Conservation (phyloP, 2,113 vertebrate species). For the Motacilla alba region DNA sequence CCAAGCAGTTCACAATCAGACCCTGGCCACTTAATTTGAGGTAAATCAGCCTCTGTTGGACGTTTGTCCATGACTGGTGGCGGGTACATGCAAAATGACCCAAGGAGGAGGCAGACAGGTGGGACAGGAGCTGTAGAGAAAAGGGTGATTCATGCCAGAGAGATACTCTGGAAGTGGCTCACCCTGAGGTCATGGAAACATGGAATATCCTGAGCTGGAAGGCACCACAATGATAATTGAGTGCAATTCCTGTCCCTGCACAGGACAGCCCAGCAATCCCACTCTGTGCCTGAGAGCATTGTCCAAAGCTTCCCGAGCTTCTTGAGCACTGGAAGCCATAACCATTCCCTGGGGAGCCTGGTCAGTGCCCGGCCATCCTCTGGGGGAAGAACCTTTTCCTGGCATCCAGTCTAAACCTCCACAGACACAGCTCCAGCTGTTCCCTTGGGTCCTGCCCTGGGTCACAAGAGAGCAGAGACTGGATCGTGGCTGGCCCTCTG, state of each 20-base stretch:
- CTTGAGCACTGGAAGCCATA: fast-evolving
- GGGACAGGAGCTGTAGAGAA: neutral
- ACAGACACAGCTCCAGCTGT: neutral
- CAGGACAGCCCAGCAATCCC: neutral
- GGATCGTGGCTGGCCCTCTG: neutral
- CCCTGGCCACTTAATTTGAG: neutral
- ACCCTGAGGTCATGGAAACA: neutral
- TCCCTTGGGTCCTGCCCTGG: neutral
- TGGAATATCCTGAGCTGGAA: neutral
- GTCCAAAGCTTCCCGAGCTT: neutral
- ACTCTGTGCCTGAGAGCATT: neutral
- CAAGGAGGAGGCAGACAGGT: neutral
- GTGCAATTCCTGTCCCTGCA: neutral
- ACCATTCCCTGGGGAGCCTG: neutral
- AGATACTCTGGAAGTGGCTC: neutral
- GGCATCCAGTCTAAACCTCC: neutral
- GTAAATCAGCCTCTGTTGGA: neutral
- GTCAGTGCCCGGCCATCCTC: fast-evolving
- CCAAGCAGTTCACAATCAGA: neutral
- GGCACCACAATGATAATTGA: neutral
- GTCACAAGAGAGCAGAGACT: neutral
- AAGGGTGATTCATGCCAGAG: neutral
- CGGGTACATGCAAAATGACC: neutral
- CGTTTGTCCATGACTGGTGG: neutral
- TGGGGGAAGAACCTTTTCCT: neutral